These are phyloP conservation scores for Coreoperca whiteheadi DNA, from an alignment of 2,113 vertebrate species.

Conservation along the genomic window DNA sequence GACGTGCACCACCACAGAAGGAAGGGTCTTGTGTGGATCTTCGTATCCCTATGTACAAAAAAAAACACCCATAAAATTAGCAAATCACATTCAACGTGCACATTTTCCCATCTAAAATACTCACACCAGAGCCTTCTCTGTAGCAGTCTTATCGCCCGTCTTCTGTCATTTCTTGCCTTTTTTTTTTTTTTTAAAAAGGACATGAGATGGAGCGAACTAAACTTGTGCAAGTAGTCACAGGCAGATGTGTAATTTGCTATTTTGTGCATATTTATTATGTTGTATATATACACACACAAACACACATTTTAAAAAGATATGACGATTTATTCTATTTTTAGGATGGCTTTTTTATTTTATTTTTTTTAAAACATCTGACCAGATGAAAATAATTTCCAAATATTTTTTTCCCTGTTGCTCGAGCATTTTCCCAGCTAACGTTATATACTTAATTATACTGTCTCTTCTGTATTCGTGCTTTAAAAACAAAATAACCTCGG, in stretches of 20 bases:
- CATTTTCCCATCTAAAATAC: neutral
- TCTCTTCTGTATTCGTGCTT: neutral
- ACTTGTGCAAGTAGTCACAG: too few species aligned
- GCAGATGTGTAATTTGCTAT: neutral
- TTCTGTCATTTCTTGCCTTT: neutral
- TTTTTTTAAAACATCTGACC: too few species aligned
- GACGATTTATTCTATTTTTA: too few species aligned
- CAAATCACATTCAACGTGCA: neutral
- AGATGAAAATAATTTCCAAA: neutral
- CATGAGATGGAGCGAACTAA: neutral
- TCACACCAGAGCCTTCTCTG: neutral
- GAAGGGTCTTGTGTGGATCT: slow-evolving; percentile 95
- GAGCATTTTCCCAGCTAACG: neutral
- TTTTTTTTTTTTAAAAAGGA: too few species aligned
- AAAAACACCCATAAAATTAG: neutral
- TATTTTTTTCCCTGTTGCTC: neutral
- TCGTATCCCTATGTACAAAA: slow-evolving; percentile 86
- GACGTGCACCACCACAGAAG: slow-evolving; percentile 95
- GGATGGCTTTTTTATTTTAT: neutral
- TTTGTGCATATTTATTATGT: neutral
- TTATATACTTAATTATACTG: too few species aligned
- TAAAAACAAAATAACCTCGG: neutral
- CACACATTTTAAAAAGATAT: too few species aligned
- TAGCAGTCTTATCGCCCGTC: neutral
- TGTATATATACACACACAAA: neutral